Percentiles rank a stretch among this genome's conserved stretches.
These are phyloP conservation scores for Ochotona curzoniae DNA, from an alignment of 2,113 vertebrate species.

Conservation along the genomic window DNA sequence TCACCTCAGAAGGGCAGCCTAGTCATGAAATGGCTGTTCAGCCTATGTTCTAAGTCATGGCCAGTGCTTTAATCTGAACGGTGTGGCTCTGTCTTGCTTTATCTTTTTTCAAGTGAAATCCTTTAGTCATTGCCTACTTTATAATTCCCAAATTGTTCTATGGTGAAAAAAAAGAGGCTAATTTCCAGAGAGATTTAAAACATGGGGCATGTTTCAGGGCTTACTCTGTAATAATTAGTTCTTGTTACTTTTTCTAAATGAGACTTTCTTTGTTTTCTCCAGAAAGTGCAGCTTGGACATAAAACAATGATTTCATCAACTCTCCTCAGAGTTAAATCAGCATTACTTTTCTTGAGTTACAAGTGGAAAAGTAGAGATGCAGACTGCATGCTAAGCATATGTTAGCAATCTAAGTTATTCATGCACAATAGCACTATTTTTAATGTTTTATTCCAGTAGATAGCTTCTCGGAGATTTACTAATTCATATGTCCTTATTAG, in stretches of 20 bases:
- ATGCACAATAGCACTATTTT: background rate
- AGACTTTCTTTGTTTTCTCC: conserved; percentile 30
- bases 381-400: background rate
- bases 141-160: background rate
- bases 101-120: background rate
- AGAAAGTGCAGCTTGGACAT: conserved; percentile 25
- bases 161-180: background rate
- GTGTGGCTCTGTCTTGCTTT: background rate
- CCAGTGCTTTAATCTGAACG: background rate
- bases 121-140: background rate
- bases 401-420: background rate
- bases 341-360: background rate
- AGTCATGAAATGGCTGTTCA: background rate
- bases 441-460: background rate
- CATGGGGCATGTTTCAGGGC: background rate
- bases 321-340: background rate
- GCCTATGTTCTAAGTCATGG: background rate
- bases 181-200: background rate
- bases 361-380: background rate
- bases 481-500: background rate
- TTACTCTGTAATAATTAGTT: background rate
- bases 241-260: background rate
- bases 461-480: background rate
- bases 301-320: background rate
- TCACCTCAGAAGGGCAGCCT: background rate